These are phyloP conservation scores for Phengaris alcon DNA, from an alignment of 2,888 invertebrate genomes.

Conservation along the genomic window DNA sequence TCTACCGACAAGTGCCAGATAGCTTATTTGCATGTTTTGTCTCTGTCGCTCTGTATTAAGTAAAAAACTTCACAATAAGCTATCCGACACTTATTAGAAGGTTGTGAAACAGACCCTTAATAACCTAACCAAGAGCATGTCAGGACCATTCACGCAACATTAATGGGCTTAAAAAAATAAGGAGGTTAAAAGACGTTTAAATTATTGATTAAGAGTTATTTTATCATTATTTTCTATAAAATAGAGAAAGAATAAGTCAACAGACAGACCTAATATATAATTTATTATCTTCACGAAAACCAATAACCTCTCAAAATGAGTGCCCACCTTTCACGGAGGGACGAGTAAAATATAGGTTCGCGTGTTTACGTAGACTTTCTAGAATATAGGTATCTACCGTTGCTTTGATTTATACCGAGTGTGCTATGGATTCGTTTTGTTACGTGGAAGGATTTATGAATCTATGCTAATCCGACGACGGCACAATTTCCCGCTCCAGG, in stretches of 20 bases:
- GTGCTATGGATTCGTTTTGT: slow-evolving; percentile 42
- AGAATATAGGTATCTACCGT: slow-evolving; percentile 40
- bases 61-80: no score
- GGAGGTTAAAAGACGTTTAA: no score
- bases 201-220: no score
- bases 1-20: no score
- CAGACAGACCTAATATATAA: background rate
- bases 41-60: no score
- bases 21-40: no score
- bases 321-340: slow-evolving; percentile 42
- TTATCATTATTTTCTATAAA: no score
- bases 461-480: slow-evolving; percentile 44
- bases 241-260: background rate
- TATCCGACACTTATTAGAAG: no score
- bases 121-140: no score
- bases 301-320: background rate
- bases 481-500: slow-evolving; percentile 35
- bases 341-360: slow-evolving; percentile 62
- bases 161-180: no score
- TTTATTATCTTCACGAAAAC: background rate
- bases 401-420: slow-evolving; percentile 50
- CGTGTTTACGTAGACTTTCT: slow-evolving; percentile 54
- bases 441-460: slow-evolving; percentile 43
- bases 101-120: no score
- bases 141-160: no score